Evolutionary conservation across 2,113 vertebrate species (phyloP), one percentile per base, ranked within the genome.

Genomic region (Falco punctatus): DNA sequence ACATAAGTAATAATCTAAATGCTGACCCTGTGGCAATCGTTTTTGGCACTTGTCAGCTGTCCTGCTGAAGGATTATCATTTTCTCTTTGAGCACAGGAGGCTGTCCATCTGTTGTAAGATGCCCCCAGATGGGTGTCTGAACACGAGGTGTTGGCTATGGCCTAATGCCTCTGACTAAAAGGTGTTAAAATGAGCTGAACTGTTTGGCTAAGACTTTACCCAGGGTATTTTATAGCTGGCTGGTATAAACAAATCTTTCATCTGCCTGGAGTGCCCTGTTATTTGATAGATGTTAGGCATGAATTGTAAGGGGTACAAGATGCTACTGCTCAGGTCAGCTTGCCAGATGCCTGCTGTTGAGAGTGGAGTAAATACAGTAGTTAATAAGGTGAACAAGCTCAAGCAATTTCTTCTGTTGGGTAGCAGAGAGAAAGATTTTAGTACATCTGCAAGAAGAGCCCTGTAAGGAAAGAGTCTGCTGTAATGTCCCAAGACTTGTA

Each of bases 61-160:
- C 71, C 84, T 77, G 54, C 80, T 77, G 49, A 46, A 91, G 91
- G 95, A 95, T 97, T 96, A 92, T 91, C 1, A 17, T 94, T 81
- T 81, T 92, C 65, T 61, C 46, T 85, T 69, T 28, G 94, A 89
- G 92, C 70, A 61, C 91, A 97, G 92, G 88, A 32, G 88, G 95
- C 84, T 87, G 66, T 81, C 96, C 96, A 94, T 97, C 97, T 97
- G 96, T 46, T 94, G 58, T 35, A 59, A 91, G 96, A 70, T 94
- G 71, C 70, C 44, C 59, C 62, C 97, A 95, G 89, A 95, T 91
- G 94, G 92, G 20, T 73, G 86, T 91, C 92, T 88, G 92, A 92
- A 74, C 58, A 42, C 66, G 28, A 80, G 70, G 62, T 65, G 78
- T 32, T 82, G 73, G 54, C 55, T 73, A 3, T 58, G 77, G 92